phyloP scores from a whole-genome alignment of 2,888 invertebrate species.

The Lochmaea capreae region DNA sequence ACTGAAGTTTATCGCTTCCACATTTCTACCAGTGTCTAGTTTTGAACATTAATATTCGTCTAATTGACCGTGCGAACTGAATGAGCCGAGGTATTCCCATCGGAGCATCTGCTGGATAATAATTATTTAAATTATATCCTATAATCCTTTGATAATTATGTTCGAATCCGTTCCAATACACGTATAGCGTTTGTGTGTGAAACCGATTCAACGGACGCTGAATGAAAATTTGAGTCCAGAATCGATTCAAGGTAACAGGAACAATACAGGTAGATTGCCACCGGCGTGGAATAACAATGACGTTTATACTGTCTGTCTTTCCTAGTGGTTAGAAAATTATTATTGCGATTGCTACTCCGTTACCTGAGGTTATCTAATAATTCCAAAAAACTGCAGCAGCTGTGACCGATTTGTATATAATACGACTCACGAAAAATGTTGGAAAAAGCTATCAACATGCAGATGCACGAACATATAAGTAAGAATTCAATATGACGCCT shows the following conservation, averaged over 20 bases:
- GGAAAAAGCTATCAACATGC: no score
- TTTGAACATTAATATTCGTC: conserved; percentile 13
- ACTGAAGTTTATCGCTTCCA: background rate
- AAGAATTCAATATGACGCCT: no score
- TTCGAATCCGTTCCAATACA: conserved; percentile 12
- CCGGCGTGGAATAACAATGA: no score
- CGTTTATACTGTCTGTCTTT: no score
- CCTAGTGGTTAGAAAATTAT: no score
- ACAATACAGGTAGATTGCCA: background rate
- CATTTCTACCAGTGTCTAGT: background rate
- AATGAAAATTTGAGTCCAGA: background rate
- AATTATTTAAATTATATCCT: conserved; percentile 28
- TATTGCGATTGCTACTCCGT: no score
- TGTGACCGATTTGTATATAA: no score
- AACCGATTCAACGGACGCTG: background rate
- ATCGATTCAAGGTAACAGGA: background rate
- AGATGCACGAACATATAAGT: no score
- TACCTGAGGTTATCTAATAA: no score
- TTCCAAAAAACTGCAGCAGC: no score
- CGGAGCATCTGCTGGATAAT: conserved; percentile 16
- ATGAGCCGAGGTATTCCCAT: conserved; percentile 8
- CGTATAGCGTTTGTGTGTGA: conserved; percentile 12
- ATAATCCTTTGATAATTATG: conserved; percentile 22
- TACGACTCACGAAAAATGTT: no score
- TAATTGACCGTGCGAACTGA: conserved; percentile 17